Conservation (phyloP, 2,113 vertebrate genomes). For the Pica pica region DNA sequence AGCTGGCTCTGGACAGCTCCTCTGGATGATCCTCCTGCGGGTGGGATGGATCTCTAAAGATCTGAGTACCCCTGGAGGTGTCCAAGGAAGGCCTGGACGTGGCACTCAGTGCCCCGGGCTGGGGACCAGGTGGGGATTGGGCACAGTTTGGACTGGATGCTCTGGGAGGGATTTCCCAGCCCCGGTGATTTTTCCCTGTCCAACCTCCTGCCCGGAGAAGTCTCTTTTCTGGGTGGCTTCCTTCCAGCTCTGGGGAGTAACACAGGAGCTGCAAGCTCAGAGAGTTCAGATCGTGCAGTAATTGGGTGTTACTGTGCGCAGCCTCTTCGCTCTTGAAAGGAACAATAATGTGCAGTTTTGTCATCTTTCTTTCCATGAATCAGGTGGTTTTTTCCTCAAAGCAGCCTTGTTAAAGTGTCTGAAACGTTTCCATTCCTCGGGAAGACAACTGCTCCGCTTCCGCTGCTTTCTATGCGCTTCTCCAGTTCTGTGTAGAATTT, state of each 20-base stretch:
- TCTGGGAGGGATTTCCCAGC: background rate
- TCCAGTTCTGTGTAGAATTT: background rate
- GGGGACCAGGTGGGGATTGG: accelerated
- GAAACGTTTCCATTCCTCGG: background rate
- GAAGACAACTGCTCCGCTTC: background rate
- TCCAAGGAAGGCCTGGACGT: accelerated
- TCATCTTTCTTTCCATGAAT: background rate
- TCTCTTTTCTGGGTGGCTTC: background rate
- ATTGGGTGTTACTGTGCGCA: background rate
- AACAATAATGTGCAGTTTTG: background rate
- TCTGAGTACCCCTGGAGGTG: background rate
- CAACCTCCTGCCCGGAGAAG: background rate
- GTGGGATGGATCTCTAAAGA: background rate
- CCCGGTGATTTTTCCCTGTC: accelerated
- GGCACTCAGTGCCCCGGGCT: background rate
- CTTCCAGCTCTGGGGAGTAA: background rate
- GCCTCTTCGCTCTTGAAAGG: background rate
- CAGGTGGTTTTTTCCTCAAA: background rate
- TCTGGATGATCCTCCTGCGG: background rate
- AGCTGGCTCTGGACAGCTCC: background rate
- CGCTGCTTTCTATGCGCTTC: background rate
- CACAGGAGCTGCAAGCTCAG: background rate
- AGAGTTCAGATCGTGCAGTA: background rate
- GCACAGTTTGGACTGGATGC: accelerated
- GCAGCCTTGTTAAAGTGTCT: background rate